Evolutionary conservation across 2,797 vertebrate genomes (phyloP).

Genomic region (Sebastes goodei): DNA sequence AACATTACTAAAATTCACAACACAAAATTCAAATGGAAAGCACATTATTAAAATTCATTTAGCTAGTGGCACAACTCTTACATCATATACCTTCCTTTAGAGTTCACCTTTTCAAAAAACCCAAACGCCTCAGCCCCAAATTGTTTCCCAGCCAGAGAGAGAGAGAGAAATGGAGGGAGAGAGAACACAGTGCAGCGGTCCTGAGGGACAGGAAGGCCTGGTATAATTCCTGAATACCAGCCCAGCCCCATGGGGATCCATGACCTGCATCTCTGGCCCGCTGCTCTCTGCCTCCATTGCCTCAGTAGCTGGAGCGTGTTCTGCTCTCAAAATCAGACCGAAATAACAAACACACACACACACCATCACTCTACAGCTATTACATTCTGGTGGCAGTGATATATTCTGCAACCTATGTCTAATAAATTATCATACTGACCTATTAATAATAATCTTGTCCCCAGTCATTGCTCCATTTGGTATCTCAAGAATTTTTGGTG

Average conservation of each 20-base stretch:
- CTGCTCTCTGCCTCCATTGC: constrained; percentile 52
- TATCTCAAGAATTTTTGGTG: neutral
- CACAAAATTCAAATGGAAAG: constrained; percentile 26
- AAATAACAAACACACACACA: constrained; percentile 26
- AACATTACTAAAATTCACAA: constrained; percentile 19
- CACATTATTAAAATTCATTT: constrained; percentile 30
- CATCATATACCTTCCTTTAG: constrained; percentile 28
- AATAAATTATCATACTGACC: constrained; percentile 51
- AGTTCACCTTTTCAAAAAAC: constrained; percentile 53
- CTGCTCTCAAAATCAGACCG: constrained; percentile 49
- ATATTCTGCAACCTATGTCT: constrained; percentile 23
- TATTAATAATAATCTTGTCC: constrained; percentile 14
- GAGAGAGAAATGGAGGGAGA: neutral
- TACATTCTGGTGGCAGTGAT: constrained; percentile 16
- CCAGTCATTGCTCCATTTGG: constrained; percentile 1
- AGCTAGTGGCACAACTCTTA: constrained; percentile 17
- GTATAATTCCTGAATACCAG: constrained; percentile 75
- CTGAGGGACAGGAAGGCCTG: constrained; percentile 63
- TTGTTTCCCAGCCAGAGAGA: constrained; percentile 14
- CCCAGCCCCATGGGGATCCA: constrained; percentile 68
- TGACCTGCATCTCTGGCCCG: constrained; percentile 75
- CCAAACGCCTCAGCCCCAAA: constrained; percentile 13
- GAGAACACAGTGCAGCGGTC: constrained; percentile 37
- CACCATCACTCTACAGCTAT: constrained; percentile 1
- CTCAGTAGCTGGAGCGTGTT: constrained; percentile 29